phyloP scores from a whole-genome alignment of 2,888 invertebrate genomes.

The Hemithea aestivaria region DNA sequence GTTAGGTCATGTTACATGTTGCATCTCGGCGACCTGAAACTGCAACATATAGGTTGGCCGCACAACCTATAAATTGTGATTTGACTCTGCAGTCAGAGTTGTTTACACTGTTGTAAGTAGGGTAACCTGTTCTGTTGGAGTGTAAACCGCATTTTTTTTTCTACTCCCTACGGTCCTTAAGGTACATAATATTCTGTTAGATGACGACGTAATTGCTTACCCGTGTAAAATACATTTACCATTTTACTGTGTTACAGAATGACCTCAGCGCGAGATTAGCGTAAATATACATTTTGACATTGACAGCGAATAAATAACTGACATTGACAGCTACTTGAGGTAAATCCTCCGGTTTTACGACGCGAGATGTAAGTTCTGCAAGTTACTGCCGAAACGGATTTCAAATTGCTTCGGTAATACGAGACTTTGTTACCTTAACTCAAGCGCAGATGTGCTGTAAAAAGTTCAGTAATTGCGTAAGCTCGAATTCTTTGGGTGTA shows the following conservation, averaged over 20 bases:
- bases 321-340: conserved; percentile 27
- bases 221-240: conserved; percentile 11
- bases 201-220: conserved; percentile 6
- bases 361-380: conserved; percentile 22
- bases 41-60: too few relatives aligned
- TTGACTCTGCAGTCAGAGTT: too few relatives aligned
- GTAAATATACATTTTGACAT: conserved; percentile 16
- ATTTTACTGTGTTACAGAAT: conserved; percentile 19
- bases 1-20: too few relatives aligned
- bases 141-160: too few relatives aligned
- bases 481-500: too few relatives aligned
- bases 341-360: conserved; percentile 45
- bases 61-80: too few relatives aligned
- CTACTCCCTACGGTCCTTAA: too few relatives aligned
- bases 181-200: background rate
- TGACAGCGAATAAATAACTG: conserved; percentile 20
- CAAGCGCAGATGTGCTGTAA: too few relatives aligned
- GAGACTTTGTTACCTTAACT: conserved; percentile 12
- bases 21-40: too few relatives aligned
- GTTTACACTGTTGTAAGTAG: too few relatives aligned
- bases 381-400: conserved; percentile 24
- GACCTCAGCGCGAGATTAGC: conserved; percentile 23
- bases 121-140: too few relatives aligned
- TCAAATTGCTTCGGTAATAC: conserved; percentile 15
- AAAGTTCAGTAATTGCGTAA: too few relatives aligned